Percentiles rank a stretch among this genome's conserved stretches.
phyloP scores from a whole-genome alignment of 2,888 invertebrate genomes.

The Adelognathus sp. region DNA sequence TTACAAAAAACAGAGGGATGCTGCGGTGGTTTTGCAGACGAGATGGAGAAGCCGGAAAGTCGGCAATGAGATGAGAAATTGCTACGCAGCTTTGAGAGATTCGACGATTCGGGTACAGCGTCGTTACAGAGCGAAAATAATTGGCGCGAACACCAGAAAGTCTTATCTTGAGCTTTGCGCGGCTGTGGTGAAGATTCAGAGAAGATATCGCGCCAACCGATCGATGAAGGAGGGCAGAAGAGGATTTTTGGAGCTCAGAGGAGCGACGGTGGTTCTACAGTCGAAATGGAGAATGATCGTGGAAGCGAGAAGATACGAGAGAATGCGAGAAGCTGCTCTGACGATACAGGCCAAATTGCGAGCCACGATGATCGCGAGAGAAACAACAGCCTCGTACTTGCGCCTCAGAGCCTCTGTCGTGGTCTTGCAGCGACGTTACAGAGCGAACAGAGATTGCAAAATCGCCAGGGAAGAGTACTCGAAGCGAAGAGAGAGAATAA shows the following conservation, averaged over 20 bases:
- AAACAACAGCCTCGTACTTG: constrained; percentile 71
- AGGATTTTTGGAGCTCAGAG: constrained; percentile 27
- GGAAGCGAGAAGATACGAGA: constrained; percentile 31
- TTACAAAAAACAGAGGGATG: constrained; percentile 55
- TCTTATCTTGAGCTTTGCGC: constrained; percentile 70
- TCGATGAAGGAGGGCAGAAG: constrained; percentile 52
- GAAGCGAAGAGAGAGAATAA: constrained; percentile 64
- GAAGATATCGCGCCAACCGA: constrained; percentile 75
- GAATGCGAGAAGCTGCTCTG: constrained; percentile 68
- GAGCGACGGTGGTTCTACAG: constrained; percentile 71
- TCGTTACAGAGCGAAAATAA: constrained; percentile 79
- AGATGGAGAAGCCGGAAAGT: constrained; percentile 58
- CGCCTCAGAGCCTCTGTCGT: constrained; percentile 48
- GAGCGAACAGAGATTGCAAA: constrained; percentile 19
- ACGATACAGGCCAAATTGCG: constrained; percentile 80
- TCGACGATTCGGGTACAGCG: constrained; percentile 80
- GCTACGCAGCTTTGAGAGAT: constrained; percentile 67
- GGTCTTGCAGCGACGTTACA: constrained; percentile 65
- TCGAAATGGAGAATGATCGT: constrained; percentile 62
- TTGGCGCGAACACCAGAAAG: constrained; percentile 64
- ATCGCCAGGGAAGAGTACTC: constrained; percentile 69
- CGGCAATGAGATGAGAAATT: constrained; percentile 5
- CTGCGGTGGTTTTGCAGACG: constrained; percentile 64
- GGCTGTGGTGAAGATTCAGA: constrained; percentile 77
- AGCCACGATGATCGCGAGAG: constrained; percentile 75